Percentiles rank a stretch among this genome's conserved stretches.
Conservation (phyloP, 2,113 vertebrate species). For the Microcebus ravelobensis region DNA sequence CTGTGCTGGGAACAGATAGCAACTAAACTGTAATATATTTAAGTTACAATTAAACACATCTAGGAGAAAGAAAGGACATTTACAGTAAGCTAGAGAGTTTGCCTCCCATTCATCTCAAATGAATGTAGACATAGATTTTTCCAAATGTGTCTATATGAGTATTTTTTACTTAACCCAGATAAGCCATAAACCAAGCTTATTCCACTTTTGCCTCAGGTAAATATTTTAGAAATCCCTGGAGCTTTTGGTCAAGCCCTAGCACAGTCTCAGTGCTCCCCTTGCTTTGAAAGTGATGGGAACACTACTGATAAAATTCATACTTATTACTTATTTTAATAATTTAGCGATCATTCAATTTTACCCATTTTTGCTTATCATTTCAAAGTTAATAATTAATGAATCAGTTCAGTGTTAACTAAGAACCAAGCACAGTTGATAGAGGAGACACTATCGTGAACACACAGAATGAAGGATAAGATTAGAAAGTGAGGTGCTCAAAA, state of each 20-base stretch:
- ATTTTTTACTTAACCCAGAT: constrained; percentile 29
- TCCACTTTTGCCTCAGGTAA: not conserved
- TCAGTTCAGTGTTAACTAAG: not conserved
- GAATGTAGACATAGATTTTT: not conserved
- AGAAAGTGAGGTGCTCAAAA: not conserved
- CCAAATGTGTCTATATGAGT: not conserved
- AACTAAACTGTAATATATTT: not conserved
- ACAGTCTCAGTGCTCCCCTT: not conserved
- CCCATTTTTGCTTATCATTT: not conserved
- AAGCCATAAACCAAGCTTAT: not conserved
- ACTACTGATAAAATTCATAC: not conserved
- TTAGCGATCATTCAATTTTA: not conserved
- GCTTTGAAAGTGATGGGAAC: not conserved
- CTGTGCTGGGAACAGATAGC: not conserved
- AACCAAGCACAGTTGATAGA: not conserved
- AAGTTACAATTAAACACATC: not conserved
- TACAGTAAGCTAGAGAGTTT: not conserved
- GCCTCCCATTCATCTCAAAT: not conserved
- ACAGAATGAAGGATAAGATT: not conserved
- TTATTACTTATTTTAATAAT: not conserved
- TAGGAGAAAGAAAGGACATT: not conserved
- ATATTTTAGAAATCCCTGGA: not conserved
- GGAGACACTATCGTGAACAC: not conserved
- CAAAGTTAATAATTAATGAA: not conserved
- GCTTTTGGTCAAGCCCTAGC: not conserved